Evolutionary conservation across 2,888 invertebrate genomes (phyloP), one percentile per base, ranked within the genome.

Genomic region (Lepidonotus clava): DNA sequence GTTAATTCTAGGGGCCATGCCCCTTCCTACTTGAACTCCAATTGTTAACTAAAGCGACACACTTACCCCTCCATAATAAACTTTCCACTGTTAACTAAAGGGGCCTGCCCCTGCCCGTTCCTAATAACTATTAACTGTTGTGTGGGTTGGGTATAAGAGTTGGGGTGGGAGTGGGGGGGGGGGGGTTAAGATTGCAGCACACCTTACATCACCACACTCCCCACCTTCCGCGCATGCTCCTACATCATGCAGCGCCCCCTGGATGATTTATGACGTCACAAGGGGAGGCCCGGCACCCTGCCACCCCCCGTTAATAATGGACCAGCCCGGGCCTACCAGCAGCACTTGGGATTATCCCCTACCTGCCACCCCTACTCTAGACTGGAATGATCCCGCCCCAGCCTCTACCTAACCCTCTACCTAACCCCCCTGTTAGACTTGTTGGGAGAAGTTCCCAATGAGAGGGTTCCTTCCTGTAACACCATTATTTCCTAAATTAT

Each of bases 251-350:
- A 61, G 61, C 24, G 61, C 28, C 28, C 61, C 61, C 61, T 11
- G 28, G 61, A 61, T 61, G 61, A 61, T 61, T 61, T 32, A 61
- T 61, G 28, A 61, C 61, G 61, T 61, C 61, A 61, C 61, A 61
- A 11, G 28, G 24, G 28, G 28, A 11, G 1, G 11, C 24, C 28
- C 28, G 28, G 28, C 61, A 1, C 24, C 61, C 61, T 61, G 61
- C 61, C 61, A 61, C 61, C 61, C 61, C 61, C 28, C 24, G 61
- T 61, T 61, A 61, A 32, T 28, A 61, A 61, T 61, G 28, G 61
- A 61, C 61, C 61, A 8, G 61, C 24, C 61, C n/a, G n/a, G n/a
- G n/a, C 61, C 61, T 61, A 32, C 61, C 61, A 2, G 11, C 61
- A 24, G 11, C 24, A 61, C 61, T 61, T 61, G 28, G 28, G 11